phyloP scores from a whole-genome alignment of 2,797 vertebrate species.

The Erethizon dorsatum region DNA sequence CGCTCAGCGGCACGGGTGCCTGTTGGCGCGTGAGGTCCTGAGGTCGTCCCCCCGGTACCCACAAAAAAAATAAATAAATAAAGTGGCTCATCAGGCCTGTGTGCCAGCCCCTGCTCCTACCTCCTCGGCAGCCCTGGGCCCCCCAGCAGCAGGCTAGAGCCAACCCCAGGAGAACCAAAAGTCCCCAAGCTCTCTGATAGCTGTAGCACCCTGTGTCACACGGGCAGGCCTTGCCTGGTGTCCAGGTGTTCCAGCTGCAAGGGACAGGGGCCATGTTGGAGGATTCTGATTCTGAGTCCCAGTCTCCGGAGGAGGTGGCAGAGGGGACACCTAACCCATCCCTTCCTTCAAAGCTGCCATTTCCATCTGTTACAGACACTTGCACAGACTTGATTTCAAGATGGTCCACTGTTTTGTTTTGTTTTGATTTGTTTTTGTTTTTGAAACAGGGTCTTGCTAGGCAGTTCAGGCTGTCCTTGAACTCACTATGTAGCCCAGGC shows the following conservation, averaged over 20 bases:
- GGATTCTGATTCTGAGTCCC: neutral
- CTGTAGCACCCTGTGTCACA: neutral
- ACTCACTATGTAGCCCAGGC: neutral
- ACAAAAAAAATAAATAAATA: neutral
- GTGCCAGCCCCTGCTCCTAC: too few species aligned
- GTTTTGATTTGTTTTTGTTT: neutral
- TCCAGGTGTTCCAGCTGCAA: neutral
- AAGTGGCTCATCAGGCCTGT: neutral
- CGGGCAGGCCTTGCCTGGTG: neutral
- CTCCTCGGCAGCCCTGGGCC: neutral
- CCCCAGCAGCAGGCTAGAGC: neutral
- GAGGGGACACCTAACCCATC: too few species aligned
- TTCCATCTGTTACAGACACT: neutral
- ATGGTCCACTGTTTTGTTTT: neutral
- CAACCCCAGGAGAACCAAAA: neutral
- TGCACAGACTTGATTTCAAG: neutral
- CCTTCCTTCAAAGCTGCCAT: neutral
- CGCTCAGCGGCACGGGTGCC: too few species aligned
- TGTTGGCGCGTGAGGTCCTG: too few species aligned
- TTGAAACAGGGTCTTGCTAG: neutral
- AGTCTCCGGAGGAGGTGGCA: neutral
- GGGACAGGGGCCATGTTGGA: neutral
- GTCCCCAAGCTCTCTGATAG: neutral
- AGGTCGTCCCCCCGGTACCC: too few species aligned
- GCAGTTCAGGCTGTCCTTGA: neutral